A percentile compares a stretch with the other conserved stretches of the same genome.
Conservation (phyloP, 2,888 invertebrate genomes). For the Polylopha cassiicola region DNA sequence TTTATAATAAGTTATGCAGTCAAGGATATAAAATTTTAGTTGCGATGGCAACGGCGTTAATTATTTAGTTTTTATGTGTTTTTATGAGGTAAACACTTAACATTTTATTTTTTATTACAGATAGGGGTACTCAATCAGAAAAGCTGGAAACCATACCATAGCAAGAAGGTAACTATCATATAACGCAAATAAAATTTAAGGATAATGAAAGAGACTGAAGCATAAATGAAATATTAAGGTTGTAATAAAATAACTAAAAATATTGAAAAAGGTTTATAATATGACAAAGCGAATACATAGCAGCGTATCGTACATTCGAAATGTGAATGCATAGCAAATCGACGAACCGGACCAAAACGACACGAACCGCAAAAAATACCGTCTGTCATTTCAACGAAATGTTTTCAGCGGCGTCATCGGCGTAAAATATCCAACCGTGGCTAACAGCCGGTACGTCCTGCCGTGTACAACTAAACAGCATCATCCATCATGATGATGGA, state of each 20-base stretch:
- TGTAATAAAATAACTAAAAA: no score
- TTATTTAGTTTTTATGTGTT: no score
- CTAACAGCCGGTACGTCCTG: conserved; percentile 48
- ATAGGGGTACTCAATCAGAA: conserved; percentile 1
- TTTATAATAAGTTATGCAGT: no score
- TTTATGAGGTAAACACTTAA: conserved; percentile 4
- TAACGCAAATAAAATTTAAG: no score
- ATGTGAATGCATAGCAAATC: conserved; percentile 19
- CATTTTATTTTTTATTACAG: conserved; percentile 5
- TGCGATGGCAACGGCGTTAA: no score
- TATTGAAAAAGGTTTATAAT: no score
- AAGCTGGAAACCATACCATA: conserved; percentile 15
- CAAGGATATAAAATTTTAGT: no score
- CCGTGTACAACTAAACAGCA: conserved; percentile 30
- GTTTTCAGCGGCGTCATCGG: conserved; percentile 54
- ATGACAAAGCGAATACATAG: no score
- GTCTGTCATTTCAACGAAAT: conserved; percentile 53
- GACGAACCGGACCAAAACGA: conserved; percentile 25
- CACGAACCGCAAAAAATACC: conserved; percentile 25
- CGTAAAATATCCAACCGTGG: conserved; percentile 60
- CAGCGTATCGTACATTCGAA: conserved; percentile 5
- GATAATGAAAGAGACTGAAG: no score
- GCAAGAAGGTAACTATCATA: conserved; percentile 15
- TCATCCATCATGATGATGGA: no score
- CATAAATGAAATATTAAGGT: no score